Conservation (phyloP, 2,888 invertebrate species). For the Asteroscopus sphinx region DNA sequence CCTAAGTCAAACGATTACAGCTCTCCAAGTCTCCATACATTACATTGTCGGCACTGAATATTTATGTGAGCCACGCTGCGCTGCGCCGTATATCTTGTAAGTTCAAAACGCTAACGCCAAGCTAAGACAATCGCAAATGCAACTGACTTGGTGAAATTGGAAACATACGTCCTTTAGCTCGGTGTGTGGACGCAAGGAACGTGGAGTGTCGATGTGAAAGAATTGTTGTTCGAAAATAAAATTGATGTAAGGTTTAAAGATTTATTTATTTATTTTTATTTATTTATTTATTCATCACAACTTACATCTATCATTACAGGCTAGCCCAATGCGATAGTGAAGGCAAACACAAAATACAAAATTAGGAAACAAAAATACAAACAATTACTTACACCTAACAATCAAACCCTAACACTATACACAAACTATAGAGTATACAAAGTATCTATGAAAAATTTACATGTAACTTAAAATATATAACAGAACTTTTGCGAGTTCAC, state of each 20-base stretch:
- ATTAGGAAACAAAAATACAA: too few species aligned
- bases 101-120: constrained; percentile 49
- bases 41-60: constrained; percentile 38
- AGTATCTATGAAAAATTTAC: too few species aligned
- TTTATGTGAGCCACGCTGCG: constrained; percentile 41
- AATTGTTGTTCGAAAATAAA: neutral
- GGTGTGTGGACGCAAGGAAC: neutral
- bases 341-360: too few species aligned
- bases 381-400: too few species aligned
- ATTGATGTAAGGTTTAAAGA: neutral
- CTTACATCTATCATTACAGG: too few species aligned
- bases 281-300: too few species aligned
- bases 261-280: too few species aligned
- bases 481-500: too few species aligned
- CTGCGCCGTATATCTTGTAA: constrained; percentile 49
- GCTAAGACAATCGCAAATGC: constrained; percentile 60
- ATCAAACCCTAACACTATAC: too few species aligned
- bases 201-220: neutral
- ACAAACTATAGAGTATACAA: too few species aligned
- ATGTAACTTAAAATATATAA: too few species aligned
- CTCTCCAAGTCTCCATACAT: constrained; percentile 26
- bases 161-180: constrained; percentile 25
- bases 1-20: constrained; percentile 15
- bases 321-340: too few species aligned
- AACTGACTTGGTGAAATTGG: constrained; percentile 49